Conservation (phyloP, 2,888 invertebrate genomes). For the Drosophila melanosoma region DNA sequence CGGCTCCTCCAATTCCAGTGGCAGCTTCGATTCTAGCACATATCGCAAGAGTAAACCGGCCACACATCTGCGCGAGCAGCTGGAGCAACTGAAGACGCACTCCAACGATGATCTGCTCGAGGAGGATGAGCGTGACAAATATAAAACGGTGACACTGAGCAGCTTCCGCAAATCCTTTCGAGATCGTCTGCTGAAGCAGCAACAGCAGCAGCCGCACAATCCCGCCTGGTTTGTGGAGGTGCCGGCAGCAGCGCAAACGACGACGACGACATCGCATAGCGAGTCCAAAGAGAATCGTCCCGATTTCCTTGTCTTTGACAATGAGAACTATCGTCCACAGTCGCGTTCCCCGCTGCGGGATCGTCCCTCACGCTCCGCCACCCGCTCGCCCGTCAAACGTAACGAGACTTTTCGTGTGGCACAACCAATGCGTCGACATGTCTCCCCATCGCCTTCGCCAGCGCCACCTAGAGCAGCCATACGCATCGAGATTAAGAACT, state of each 20-base stretch:
- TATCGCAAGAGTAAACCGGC: conserved; percentile 82
- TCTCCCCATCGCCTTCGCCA: conserved; percentile 60
- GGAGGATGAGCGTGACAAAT: conserved; percentile 80
- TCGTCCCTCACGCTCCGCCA: conserved; percentile 64
- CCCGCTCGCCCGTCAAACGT: conserved; percentile 77
- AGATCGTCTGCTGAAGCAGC: conserved; percentile 80
- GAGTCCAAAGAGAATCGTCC: conserved; percentile 72
- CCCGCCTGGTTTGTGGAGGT: conserved; percentile 85
- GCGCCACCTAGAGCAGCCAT: conserved; percentile 63
- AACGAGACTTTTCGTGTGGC: conserved; percentile 79
- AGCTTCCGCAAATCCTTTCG: conserved; percentile 84
- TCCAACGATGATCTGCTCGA: conserved; percentile 61
- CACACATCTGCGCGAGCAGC: conserved; percentile 75
- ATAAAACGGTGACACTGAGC: conserved; percentile 83
- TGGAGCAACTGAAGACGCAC: conserved; percentile 80
- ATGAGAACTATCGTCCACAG: conserved; percentile 83
- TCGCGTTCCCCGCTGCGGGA: conserved; percentile 82
- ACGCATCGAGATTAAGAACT: conserved; percentile 84
- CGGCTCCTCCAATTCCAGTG: conserved; percentile 58
- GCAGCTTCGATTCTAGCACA: conserved; percentile 80
- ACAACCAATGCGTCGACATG: conserved; percentile 55
- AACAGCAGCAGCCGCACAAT: conserved; percentile 82
- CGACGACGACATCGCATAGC: background rate
- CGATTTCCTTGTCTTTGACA: conserved; percentile 81
- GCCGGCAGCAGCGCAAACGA: conserved; percentile 58